These are phyloP conservation scores for Dromius quadrimaculatus DNA, from an alignment of 2,888 invertebrate genomes.

Conservation along the genomic window DNA sequence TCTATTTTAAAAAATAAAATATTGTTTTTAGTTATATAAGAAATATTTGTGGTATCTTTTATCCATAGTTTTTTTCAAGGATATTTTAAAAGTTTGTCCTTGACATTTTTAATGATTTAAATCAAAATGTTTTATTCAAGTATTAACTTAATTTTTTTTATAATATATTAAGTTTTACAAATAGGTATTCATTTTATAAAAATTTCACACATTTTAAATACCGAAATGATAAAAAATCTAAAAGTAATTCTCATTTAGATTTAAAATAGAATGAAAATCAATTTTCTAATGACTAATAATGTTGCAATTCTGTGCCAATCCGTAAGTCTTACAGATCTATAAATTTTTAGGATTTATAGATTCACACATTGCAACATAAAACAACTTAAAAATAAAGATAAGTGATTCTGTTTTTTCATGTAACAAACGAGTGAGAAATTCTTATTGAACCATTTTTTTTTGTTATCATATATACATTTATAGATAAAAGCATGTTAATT, in stretches of 20 bases:
- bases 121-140: slow-evolving; percentile 18
- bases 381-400: too few species aligned
- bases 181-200: slow-evolving; percentile 28
- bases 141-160: slow-evolving; percentile 23
- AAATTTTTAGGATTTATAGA: too few species aligned
- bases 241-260: slow-evolving; percentile 41
- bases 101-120: slow-evolving; percentile 10
- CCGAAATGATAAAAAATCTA: slow-evolving; percentile 51
- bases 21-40: slow-evolving; percentile 20
- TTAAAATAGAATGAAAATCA: not conserved
- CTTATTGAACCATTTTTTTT: too few species aligned
- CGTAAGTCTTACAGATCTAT: too few species aligned
- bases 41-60: slow-evolving; percentile 37
- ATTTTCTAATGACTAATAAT: too few species aligned
- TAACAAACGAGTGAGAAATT: too few species aligned
- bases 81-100: slow-evolving; percentile 32
- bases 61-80: slow-evolving; percentile 17
- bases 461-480: too few species aligned
- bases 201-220: slow-evolving; percentile 25
- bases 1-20: slow-evolving; percentile 3
- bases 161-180: slow-evolving; percentile 15
- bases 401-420: too few species aligned
- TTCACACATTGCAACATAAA: too few species aligned
- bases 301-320: too few species aligned
- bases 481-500: slow-evolving; percentile 19